Conservation (phyloP, 2,113 vertebrate genomes). For the Stomatorhinus ivindoensis region DNA sequence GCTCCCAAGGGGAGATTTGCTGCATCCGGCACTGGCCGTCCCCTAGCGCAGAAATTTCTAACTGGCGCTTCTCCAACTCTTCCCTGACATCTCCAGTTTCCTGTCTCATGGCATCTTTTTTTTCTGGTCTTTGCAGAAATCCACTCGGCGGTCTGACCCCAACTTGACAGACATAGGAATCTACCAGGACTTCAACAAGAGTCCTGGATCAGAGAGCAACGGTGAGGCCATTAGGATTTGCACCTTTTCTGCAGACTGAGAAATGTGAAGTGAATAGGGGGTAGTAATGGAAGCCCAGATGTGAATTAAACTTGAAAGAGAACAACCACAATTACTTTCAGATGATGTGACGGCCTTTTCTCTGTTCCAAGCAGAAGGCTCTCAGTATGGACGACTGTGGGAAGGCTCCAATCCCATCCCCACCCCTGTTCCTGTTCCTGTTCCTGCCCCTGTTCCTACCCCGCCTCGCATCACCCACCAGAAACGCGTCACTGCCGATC, state of each 20-base stretch:
- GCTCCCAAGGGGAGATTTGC: neutral
- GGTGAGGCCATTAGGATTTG: constrained; percentile 43
- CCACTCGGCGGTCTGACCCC: constrained; percentile 61
- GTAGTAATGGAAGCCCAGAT: neutral
- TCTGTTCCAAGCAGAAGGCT: constrained; percentile 40
- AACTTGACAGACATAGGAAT: constrained; percentile 65
- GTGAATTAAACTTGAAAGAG: neutral
- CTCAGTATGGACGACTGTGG: constrained; percentile 59
- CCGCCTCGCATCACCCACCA: constrained; percentile 28
- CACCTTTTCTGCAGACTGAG: neutral
- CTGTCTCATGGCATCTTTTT: neutral
- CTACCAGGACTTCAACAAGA: constrained; percentile 65
- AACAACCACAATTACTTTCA: neutral
- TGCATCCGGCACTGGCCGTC: neutral
- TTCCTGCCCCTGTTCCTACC: neutral
- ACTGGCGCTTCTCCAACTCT: neutral
- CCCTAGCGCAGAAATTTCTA: neutral
- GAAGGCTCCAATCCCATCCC: constrained; percentile 44
- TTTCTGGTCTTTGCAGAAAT: constrained; percentile 57
- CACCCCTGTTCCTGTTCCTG: neutral
- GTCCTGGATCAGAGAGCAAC: constrained; percentile 35
- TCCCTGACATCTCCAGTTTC: neutral
- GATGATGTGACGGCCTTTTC: neutral
- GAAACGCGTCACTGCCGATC: constrained; percentile 61
- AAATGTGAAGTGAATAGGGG: neutral